These are phyloP conservation scores for Spinus olivaceus DNA, from an alignment of 2,797 vertebrate species.

Conservation along the genomic window DNA sequence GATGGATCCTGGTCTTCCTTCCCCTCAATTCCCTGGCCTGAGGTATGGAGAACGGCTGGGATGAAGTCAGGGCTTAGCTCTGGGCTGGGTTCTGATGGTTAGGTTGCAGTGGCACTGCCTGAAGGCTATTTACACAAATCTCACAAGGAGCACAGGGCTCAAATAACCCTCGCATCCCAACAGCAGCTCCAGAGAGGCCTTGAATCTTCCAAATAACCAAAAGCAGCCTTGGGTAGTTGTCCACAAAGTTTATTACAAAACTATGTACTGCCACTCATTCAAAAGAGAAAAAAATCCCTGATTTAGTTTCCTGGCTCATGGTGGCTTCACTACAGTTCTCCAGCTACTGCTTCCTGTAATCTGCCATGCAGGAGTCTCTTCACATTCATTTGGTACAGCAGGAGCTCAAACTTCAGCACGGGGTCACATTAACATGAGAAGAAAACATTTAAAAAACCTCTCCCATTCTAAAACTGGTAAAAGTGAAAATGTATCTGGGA, in stretches of 20 bases:
- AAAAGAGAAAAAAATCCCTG: not conserved
- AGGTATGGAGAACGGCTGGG: not conserved
- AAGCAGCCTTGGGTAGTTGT: not conserved
- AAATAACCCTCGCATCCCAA: not conserved
- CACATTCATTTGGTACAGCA: not conserved
- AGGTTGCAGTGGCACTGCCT: not conserved
- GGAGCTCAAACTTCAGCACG: not conserved
- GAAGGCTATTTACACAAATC: not conserved
- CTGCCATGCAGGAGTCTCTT: not conserved
- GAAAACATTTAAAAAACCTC: not conserved
- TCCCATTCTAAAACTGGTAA: not conserved
- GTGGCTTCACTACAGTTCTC: not conserved
- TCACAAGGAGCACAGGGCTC: not conserved
- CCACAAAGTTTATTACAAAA: slow-evolving; percentile 54
- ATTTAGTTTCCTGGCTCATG: rapidly evolving
- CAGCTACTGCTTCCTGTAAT: not conserved
- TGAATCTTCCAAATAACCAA: not conserved
- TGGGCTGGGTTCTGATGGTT: not conserved
- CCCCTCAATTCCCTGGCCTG: not conserved
- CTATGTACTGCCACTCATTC: not conserved
- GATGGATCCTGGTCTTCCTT: not conserved
- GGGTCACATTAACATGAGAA: not conserved
- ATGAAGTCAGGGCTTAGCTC: not conserved
- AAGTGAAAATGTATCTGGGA: not conserved
- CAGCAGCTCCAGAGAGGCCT: not conserved